A percentile compares a stretch with the other conserved stretches of the same genome.
Conservation (phyloP, 2,113 vertebrate species). For the Coreoperca whiteheadi region DNA sequence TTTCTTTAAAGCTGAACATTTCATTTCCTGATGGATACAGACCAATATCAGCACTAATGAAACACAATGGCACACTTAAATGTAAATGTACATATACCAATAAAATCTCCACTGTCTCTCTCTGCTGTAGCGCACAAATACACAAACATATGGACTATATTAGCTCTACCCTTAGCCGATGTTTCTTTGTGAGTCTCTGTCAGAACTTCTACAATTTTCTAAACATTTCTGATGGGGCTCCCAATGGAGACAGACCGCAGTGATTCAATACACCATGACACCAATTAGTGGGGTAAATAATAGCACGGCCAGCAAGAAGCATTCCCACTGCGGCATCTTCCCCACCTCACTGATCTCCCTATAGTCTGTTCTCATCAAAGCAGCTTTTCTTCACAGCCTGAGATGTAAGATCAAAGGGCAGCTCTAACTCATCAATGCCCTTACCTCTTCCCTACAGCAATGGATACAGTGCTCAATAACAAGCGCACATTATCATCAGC, state of each 20-base stretch:
- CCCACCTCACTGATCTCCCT: conserved; percentile 42
- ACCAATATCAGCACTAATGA: conserved; percentile 24
- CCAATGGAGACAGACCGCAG: conserved; percentile 25
- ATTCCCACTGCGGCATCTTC: conserved; percentile 34
- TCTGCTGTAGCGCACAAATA: neutral
- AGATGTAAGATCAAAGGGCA: conserved; percentile 66
- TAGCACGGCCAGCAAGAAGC: conserved; percentile 14
- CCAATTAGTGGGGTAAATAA: conserved; percentile 79
- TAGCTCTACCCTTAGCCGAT: neutral
- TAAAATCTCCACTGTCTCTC: conserved; percentile 18
- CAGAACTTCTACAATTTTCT: conserved; percentile 25
- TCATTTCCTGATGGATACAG: conserved; percentile 48
- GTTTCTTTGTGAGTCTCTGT: conserved; percentile 14
- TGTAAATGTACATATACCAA: conserved; percentile 17
- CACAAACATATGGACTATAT: neutral
- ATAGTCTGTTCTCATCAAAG: conserved; percentile 61
- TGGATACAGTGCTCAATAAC: conserved; percentile 49
- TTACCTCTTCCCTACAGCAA: conserved; percentile 31
- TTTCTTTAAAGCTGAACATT: conserved; percentile 54
- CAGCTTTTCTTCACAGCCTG: conserved; percentile 54
- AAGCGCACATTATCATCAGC: conserved; percentile 49
- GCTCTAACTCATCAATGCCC: conserved; percentile 51
- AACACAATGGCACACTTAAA: neutral
- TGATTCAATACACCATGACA: conserved; percentile 67
- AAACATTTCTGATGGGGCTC: conserved; percentile 33